Base-by-base conservation (phyloP, 2,113 vertebrate genomes). In the Procapra przewalskii region DNA sequence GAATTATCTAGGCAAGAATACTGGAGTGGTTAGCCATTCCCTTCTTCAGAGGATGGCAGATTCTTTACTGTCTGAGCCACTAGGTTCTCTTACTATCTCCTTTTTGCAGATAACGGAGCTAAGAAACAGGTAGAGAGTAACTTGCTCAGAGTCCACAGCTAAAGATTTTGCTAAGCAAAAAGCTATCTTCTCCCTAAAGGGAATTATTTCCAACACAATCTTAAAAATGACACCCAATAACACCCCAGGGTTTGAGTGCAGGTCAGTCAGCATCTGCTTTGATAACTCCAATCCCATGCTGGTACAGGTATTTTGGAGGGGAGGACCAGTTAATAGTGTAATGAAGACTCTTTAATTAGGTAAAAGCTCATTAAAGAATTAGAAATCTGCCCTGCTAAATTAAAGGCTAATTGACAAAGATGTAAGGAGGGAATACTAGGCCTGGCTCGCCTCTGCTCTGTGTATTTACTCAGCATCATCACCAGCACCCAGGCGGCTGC, bases 341-440 rank as follows among this genome's bases (percentile, higher is more conserved):
- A 91, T 36, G 71, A 94, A 52, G 75, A 54, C 59, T 87, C 85
- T 97, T 84, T 96, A 87, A 96, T 96, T 40, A 97, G 91, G 93
- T 82, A 62, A 50, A 91, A 88, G 84, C 95, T 97, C 62, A 3
- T 89, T 97, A 59, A 97, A 91, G 96, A 91, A 87, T 71, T 94
- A 84, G 82, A 92, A 71, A 59, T 23, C 3, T 1, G 55, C 71
- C 77, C n/a, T 81, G 80, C 88, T 97, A 93, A 96, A 94, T 96
- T 40, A 96, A 96, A 97, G 95, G 87, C 87, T 97, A 97, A 96
- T 90, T 97, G 96, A 88, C 80, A 64, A 64, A 91, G 96, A 96
- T 93, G 87, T 88, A 31, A 91, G 97, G 16, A 96, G 97, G 95
- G 91, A 96, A 94, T 90, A 90, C 91, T 55, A 80, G 93, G 55